Conservation (phyloP, 2,888 invertebrate species). For the Bombylius major region DNA sequence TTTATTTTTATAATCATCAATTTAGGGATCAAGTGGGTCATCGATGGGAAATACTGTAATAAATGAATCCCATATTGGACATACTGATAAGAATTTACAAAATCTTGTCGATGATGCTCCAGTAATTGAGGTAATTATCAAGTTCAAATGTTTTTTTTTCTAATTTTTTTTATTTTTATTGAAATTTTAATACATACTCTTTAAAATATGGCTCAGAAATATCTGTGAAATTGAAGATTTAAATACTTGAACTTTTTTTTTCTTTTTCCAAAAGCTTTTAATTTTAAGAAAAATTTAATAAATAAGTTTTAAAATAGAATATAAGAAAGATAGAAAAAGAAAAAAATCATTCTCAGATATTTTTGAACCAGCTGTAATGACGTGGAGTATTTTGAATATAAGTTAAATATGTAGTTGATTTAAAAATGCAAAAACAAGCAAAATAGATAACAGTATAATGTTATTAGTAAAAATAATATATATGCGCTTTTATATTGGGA, state of each 20-base stretch:
- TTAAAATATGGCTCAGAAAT: conserved; percentile 3
- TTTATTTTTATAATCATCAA: neutral
- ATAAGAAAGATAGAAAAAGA: neutral
- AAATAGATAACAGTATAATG: too few relatives aligned
- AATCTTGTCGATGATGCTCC: conserved; percentile 46
- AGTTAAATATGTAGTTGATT: too few relatives aligned
- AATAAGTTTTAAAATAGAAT: too few relatives aligned
- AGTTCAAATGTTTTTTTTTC: too few relatives aligned
- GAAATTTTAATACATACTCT: neutral
- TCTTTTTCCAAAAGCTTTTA: neutral
- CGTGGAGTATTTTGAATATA: conserved; percentile 3
- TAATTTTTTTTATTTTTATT: conserved; percentile 1
- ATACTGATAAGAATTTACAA: conserved; percentile 52
- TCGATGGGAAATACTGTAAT: conserved; percentile 21
- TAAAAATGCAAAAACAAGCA: too few relatives aligned
- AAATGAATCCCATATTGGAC: conserved; percentile 37
- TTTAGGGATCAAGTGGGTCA: conserved; percentile 6
- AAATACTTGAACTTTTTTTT: neutral
- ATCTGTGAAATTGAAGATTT: neutral
- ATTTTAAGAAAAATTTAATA: too few relatives aligned
- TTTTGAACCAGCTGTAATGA: conserved; percentile 11
- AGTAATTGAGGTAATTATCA: conserved; percentile 30
- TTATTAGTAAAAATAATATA: too few relatives aligned
- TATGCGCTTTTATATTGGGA: too few relatives aligned
- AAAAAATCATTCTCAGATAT: conserved; percentile 6